These are phyloP conservation scores for Ochotona curzoniae DNA, from an alignment of 2,113 vertebrate genomes.

Conservation along the genomic window DNA sequence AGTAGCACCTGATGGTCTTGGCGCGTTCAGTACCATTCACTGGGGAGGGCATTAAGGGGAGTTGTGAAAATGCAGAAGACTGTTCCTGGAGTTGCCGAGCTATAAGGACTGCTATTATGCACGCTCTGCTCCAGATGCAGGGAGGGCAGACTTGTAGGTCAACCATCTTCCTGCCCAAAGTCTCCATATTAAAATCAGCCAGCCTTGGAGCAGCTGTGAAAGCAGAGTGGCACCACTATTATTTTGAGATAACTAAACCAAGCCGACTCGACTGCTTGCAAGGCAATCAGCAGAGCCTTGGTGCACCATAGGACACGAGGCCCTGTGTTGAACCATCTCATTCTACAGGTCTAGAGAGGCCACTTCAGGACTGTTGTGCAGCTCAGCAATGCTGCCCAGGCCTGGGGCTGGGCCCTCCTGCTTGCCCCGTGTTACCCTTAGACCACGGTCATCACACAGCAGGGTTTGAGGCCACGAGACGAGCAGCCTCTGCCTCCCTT, in stretches of 20 bases:
- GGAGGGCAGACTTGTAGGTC: background rate
- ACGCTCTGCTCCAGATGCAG: background rate
- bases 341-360: background rate
- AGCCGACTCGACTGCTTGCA: too few species aligned
- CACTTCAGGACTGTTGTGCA: background rate
- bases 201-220: background rate
- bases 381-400: fast-evolving
- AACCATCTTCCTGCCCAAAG: background rate
- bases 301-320: background rate
- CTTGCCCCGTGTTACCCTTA: background rate
- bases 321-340: too few species aligned
- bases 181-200: background rate
- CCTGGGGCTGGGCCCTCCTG: background rate
- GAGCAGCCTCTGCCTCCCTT: background rate
- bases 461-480: background rate
- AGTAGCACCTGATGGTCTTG: background rate
- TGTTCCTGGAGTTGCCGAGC: background rate
- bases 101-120: background rate
- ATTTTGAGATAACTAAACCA: background rate
- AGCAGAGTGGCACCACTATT: background rate
- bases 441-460: too few species aligned
- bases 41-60: background rate
- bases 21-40: too few species aligned
- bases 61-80: background rate
- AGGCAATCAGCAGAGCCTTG: background rate